Conservation (phyloP, 23 tunicate species). For the Corella eumyota region DNA sequence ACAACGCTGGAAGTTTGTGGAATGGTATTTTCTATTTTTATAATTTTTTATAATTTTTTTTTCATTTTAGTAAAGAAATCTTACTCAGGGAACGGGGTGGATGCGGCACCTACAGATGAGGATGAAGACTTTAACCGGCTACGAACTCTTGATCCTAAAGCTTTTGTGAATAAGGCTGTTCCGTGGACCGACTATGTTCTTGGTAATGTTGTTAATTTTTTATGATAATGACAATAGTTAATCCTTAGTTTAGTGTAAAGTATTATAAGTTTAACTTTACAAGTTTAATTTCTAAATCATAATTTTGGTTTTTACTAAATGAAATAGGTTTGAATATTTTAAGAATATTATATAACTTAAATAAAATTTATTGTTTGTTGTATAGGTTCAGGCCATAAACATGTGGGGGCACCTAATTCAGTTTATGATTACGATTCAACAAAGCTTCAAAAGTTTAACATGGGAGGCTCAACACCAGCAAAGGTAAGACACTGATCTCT, state of each 20-base stretch:
- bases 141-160: conserved; percentile 21
- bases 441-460: conserved; percentile 3
- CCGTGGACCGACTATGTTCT: conserved; percentile 70
- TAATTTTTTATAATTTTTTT: conserved; percentile 3
- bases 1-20: no score
- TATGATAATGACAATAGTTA: conserved; percentile 2
- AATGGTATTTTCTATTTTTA: no score
- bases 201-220: conserved; percentile 20
- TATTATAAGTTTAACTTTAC: no score
- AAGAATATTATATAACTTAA: no score
- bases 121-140: conserved; percentile 31
- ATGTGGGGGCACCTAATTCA: conserved; percentile 62
- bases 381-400: conserved; percentile 30
- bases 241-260: no score
- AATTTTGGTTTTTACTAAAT: no score
- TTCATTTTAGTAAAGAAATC: background rate
- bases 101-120: conserved; percentile 7
- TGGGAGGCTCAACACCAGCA: no score
- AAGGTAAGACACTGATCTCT: no score
- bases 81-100: background rate
- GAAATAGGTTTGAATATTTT: no score
- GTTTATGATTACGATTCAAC: conserved; percentile 34
- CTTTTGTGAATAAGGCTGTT: conserved; percentile 13
- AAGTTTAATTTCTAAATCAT: no score
- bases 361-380: no score